These are phyloP conservation scores for Penaeus indicus DNA, from an alignment of 1,140 invertebrate species.

Conservation along the genomic window DNA sequence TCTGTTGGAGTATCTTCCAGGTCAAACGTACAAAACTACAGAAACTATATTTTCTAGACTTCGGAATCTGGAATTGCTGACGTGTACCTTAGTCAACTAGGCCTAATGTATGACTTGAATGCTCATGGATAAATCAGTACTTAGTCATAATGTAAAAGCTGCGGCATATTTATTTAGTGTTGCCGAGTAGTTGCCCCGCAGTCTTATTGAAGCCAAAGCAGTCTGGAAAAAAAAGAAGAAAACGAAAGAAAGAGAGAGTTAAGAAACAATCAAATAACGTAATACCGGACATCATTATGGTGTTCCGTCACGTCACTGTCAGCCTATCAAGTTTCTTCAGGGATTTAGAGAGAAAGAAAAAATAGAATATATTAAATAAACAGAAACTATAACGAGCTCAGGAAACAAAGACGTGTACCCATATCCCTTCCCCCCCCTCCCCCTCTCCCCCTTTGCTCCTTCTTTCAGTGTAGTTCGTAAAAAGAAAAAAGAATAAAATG, in stretches of 20 bases:
- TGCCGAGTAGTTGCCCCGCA: no score
- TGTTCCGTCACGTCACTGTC: no score
- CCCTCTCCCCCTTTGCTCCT: no score
- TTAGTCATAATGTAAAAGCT: neutral
- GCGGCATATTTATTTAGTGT: neutral
- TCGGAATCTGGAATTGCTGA: conserved; percentile 28
- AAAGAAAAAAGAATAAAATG: no score
- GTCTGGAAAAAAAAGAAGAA: no score
- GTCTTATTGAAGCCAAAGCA: no score
- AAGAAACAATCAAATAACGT: no score
- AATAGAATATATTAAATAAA: neutral
- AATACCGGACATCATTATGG: no score
- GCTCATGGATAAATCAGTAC: neutral
- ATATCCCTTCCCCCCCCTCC: neutral
- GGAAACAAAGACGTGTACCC: conserved; percentile 48
- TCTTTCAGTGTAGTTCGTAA: no score
- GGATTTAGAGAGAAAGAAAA: neutral
- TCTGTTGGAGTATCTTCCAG: conserved; percentile 54
- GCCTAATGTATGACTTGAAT: neutral
- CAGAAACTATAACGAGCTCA: conserved; percentile 28
- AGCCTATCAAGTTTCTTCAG: neutral
- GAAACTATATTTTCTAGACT: conserved; percentile 46
- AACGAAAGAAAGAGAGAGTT: no score
- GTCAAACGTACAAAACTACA: conserved; percentile 54
- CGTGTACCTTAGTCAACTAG: conserved; percentile 29